These are phyloP conservation scores for Burhinus oedicnemus DNA, from an alignment of 2,113 vertebrate genomes.

Conservation along the genomic window DNA sequence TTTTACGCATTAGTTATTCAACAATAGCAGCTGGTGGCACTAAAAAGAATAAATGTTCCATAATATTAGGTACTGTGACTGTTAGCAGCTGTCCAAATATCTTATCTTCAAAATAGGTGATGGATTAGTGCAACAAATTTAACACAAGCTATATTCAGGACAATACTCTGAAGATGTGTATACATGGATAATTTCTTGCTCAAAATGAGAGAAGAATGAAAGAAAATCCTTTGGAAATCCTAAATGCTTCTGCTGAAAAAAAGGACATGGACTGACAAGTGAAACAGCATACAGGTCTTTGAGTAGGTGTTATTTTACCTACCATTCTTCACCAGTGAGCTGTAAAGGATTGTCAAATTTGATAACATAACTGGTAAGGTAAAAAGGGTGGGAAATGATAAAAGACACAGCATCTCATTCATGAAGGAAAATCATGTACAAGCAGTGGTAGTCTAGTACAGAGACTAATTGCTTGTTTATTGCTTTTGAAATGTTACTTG, in stretches of 20 bases:
- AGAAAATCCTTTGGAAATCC: background rate
- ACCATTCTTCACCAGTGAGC: background rate
- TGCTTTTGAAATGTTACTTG: background rate
- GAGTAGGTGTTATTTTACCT: background rate
- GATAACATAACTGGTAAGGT: background rate
- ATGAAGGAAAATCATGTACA: background rate
- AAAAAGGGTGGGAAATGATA: background rate
- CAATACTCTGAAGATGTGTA: background rate
- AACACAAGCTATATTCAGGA: background rate
- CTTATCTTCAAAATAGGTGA: background rate
- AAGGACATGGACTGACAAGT: background rate
- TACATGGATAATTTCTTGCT: background rate
- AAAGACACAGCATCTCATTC: background rate
- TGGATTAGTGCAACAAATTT: background rate
- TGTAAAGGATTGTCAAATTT: background rate
- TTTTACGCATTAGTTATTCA: background rate
- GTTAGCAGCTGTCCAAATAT: background rate
- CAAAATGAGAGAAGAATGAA: background rate
- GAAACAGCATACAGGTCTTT: background rate
- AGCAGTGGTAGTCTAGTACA: background rate
- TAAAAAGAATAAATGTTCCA: background rate
- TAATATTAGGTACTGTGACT: background rate
- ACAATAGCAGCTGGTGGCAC: background rate
- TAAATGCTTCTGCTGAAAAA: background rate
- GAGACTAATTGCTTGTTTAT: background rate